Evolutionary conservation across 2,888 invertebrate genomes (phyloP).

Genomic region (Operophtera brumata): DNA sequence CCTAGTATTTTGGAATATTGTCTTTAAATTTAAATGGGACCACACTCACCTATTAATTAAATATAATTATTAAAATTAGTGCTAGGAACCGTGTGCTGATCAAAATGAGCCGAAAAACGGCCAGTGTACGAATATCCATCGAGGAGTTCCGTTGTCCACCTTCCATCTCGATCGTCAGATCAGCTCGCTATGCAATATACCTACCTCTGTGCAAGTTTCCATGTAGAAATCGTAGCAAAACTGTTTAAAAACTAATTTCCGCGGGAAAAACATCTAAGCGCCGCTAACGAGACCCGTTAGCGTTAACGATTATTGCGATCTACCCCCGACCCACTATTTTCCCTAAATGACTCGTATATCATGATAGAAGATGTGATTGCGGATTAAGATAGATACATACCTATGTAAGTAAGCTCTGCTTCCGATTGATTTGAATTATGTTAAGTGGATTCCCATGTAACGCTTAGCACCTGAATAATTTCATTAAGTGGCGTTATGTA

Average conservation of each 20-base stretch:
- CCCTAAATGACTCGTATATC: conserved; percentile 62
- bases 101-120: too few species aligned
- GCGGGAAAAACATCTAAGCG: conserved; percentile 49
- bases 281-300: conserved; percentile 57
- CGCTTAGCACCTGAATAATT: conserved; percentile 19
- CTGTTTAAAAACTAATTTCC: conserved; percentile 49
- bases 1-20: too few species aligned
- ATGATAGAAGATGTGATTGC: conserved; percentile 32
- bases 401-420: conserved; percentile 12
- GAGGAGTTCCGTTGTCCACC: too few species aligned
- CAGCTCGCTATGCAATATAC: conserved; percentile 2
- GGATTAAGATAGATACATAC: conserved; percentile 15
- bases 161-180: too few species aligned
- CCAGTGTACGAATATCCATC: too few species aligned
- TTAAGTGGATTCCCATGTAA: conserved; percentile 22
- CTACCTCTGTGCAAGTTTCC: conserved; percentile 16
- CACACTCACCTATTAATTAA: too few species aligned
- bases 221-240: conserved; percentile 31
- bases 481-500: conserved; percentile 8
- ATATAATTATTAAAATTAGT: too few species aligned
- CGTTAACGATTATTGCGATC: conserved; percentile 65
- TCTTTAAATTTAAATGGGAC: too few species aligned
- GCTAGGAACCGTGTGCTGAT: too few species aligned
- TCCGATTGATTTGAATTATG: conserved; percentile 23
- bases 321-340: conserved; percentile 53